A percentile compares a stretch with the other conserved stretches of the same genome.
These are phyloP conservation scores for Hydriomena furcata DNA, from an alignment of 2,888 invertebrate genomes.

Conservation along the genomic window DNA sequence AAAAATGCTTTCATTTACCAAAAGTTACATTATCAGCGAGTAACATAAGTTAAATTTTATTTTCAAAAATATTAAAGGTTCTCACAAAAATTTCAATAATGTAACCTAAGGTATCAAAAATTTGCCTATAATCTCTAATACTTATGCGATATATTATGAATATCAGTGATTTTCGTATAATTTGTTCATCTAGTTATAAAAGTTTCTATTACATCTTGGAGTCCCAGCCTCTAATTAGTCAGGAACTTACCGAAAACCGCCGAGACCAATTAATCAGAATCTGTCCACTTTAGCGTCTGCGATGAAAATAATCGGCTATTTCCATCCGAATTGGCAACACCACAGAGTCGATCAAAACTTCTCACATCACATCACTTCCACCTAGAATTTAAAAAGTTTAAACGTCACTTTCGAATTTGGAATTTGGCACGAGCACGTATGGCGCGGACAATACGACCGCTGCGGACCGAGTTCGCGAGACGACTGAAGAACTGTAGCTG, in stretches of 20 bases:
- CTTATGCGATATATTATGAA: too few species aligned
- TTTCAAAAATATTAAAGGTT: too few species aligned
- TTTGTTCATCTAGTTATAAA: neutral
- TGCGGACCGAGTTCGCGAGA: conserved; percentile 19
- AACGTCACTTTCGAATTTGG: conserved; percentile 34
- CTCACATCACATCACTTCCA: conserved; percentile 20
- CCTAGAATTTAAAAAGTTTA: conserved; percentile 32
- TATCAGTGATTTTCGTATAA: too few species aligned
- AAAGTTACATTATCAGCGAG: too few species aligned
- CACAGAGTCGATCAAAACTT: conserved; percentile 39
- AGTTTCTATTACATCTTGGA: conserved; percentile 10
- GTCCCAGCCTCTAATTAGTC: conserved; percentile 15
- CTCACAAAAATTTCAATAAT: too few species aligned
- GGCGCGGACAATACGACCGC: conserved; percentile 17
- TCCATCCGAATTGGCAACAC: conserved; percentile 49
- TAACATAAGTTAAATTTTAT: too few species aligned
- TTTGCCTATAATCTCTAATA: too few species aligned
- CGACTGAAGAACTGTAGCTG: conserved; percentile 29
- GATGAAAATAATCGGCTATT: conserved; percentile 59
- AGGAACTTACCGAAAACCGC: conserved; percentile 35
- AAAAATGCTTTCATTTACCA: too few species aligned
- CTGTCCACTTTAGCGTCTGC: conserved; percentile 45
- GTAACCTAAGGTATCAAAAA: too few species aligned
- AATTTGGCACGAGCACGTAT: conserved; percentile 29
- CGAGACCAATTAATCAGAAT: conserved; percentile 44